Percentiles rank a stretch among this genome's conserved stretches.
Conservation (phyloP, 1,140 invertebrate species). For the Homalodisca vitripennis region DNA sequence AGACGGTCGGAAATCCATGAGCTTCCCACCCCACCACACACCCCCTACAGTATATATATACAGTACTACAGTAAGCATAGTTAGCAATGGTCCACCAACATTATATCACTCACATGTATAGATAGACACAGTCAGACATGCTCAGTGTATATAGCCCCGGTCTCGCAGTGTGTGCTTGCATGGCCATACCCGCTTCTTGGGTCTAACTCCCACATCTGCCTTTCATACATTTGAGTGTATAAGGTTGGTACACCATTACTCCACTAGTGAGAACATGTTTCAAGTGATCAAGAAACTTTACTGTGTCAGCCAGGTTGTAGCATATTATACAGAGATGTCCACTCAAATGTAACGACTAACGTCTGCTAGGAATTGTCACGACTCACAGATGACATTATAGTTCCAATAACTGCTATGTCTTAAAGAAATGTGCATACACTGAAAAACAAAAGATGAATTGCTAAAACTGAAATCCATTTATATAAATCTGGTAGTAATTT, state of each 20-base stretch:
- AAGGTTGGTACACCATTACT: slow-evolving; percentile 32
- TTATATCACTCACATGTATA: slow-evolving; percentile 29
- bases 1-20: no score
- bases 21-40: no score
- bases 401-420: no score
- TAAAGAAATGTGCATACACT: no score
- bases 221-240: slow-evolving; percentile 36
- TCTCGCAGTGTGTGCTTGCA: slow-evolving; percentile 17
- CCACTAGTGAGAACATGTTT: not conserved
- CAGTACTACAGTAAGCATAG: not conserved
- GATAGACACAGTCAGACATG: slow-evolving; percentile 18
- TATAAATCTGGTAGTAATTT: no score
- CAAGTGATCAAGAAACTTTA: slow-evolving; percentile 22
- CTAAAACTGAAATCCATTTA: no score
- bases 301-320: no score
- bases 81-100: slow-evolving; percentile 21
- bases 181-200: not conserved
- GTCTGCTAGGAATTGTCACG: not conserved
- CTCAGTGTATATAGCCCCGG: slow-evolving; percentile 31
- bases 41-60: not conserved
- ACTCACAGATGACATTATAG: no score
- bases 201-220: not conserved
- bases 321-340: no score
- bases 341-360: no score
- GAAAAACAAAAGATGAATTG: no score